Conservation (phyloP, 2,113 vertebrate genomes). For the Scartelaos histophorus region DNA sequence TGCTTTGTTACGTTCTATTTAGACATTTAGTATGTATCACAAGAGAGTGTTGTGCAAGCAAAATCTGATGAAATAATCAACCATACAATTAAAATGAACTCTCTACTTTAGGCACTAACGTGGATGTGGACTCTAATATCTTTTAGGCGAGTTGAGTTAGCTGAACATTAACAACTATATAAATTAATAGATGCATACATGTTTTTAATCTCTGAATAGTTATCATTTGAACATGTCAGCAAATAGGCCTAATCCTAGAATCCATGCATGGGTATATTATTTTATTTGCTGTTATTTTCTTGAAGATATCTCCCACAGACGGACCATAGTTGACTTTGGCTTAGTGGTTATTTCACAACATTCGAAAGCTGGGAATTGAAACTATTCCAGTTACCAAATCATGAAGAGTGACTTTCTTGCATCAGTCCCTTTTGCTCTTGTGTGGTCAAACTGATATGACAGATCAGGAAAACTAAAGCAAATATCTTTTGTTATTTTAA, state of each 20-base stretch:
- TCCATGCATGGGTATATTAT: no score
- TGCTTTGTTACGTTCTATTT: neutral
- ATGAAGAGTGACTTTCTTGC: conserved; percentile 19
- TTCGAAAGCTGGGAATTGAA: conserved; percentile 14
- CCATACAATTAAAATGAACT: no score
- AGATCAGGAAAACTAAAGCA: conserved; percentile 9
- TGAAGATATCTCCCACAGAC: neutral
- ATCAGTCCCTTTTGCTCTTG: conserved; percentile 12
- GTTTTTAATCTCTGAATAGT: no score
- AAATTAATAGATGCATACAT: no score
- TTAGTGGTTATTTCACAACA: conserved; percentile 49
- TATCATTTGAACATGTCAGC: no score
- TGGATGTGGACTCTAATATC: no score
- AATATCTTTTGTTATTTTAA: conserved; percentile 13
- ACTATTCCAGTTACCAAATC: conserved; percentile 8
- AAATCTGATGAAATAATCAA: neutral
- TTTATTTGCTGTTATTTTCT: neutral
- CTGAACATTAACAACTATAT: no score
- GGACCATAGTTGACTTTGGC: conserved; percentile 3
- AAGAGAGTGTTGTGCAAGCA: neutral
- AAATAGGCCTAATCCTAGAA: no score
- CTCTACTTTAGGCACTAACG: neutral
- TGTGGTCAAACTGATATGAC: conserved; percentile 37
- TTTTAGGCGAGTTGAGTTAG: no score
- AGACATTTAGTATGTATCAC: neutral